Evolutionary conservation across 1,140 invertebrate species (phyloP).

Genomic region (Homarus americanus): DNA sequence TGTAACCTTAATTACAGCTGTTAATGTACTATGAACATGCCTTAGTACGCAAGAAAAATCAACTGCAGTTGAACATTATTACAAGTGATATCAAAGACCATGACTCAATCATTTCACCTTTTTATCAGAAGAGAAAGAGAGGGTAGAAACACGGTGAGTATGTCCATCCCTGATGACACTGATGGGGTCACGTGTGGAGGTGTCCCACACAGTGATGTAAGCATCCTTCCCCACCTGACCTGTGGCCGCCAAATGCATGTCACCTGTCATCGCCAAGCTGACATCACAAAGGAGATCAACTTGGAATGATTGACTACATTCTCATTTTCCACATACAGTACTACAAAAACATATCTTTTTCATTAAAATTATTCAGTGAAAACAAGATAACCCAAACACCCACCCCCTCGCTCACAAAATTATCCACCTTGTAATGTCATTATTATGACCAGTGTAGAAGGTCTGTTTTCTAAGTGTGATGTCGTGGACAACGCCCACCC

Average conservation of each 20-base stretch:
- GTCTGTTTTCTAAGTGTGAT: conserved; percentile 38
- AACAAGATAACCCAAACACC: neutral
- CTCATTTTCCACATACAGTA: neutral
- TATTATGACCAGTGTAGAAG: conserved; percentile 71
- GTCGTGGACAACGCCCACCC: conserved; percentile 68
- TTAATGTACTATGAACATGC: no score
- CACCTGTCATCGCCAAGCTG: conserved; percentile 63
- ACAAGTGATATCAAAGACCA: no score
- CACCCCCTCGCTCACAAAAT: neutral
- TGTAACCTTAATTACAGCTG: no score
- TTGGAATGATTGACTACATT: neutral
- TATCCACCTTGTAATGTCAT: conserved; percentile 73
- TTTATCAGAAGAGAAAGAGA: conserved; percentile 63
- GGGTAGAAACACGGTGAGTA: conserved; percentile 35
- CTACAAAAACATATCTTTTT: neutral
- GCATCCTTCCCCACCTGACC: conserved; percentile 71
- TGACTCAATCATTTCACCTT: conserved; percentile 55
- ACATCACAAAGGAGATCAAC: neutral
- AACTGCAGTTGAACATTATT: no score
- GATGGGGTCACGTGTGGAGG: conserved; percentile 40
- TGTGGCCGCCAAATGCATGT: conserved; percentile 61
- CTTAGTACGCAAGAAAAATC: no score
- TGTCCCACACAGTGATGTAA: conserved; percentile 72
- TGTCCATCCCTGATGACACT: conserved; percentile 72
- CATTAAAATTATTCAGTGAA: no score